Evolutionary conservation across 2,888 invertebrate species (phyloP).

Genomic region (Phengaris arion): DNA sequence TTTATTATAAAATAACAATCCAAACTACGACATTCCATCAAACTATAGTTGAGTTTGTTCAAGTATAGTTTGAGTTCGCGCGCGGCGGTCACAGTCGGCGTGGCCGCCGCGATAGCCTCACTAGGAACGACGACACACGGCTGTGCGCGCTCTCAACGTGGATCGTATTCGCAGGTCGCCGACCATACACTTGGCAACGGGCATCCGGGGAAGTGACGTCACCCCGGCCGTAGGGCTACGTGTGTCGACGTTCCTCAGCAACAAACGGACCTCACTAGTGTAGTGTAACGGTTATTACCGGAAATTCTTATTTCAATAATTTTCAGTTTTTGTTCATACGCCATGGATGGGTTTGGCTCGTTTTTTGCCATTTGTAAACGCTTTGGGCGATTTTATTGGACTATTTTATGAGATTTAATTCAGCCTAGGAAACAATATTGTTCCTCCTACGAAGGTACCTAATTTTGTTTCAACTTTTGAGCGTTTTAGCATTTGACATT

Average conservation of each 20-base stretch:
- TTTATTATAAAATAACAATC: slow-evolving; percentile 40
- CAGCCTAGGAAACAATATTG: background rate
- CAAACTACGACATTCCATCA: slow-evolving; percentile 43
- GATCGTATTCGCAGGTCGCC: slow-evolving; percentile 70
- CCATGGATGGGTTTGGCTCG: slow-evolving; percentile 48
- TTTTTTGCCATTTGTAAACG: slow-evolving; percentile 36
- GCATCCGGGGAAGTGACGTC: slow-evolving; percentile 67
- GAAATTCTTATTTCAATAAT: slow-evolving; percentile 39
- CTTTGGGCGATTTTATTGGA: slow-evolving; percentile 38
- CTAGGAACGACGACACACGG: slow-evolving; percentile 78
- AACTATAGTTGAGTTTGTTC: slow-evolving; percentile 31
- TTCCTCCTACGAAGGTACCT: background rate
- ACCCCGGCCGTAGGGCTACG: slow-evolving; percentile 57
- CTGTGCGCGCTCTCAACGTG: slow-evolving; percentile 65
- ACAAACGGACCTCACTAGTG: slow-evolving; percentile 76
- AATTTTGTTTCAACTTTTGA: background rate
- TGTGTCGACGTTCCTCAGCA: slow-evolving; percentile 77
- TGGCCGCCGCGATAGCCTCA: slow-evolving; percentile 52
- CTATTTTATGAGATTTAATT: slow-evolving; percentile 28
- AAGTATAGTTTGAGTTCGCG: slow-evolving; percentile 46
- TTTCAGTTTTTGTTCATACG: slow-evolving; percentile 29
- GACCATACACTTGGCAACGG: slow-evolving; percentile 64
- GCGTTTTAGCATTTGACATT: slow-evolving; percentile 23
- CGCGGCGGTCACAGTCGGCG: slow-evolving; percentile 48
- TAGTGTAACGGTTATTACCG: slow-evolving; percentile 55